phyloP scores from a whole-genome alignment of 2,113 vertebrate genomes.

The Telmatochromis brachygnathus region DNA sequence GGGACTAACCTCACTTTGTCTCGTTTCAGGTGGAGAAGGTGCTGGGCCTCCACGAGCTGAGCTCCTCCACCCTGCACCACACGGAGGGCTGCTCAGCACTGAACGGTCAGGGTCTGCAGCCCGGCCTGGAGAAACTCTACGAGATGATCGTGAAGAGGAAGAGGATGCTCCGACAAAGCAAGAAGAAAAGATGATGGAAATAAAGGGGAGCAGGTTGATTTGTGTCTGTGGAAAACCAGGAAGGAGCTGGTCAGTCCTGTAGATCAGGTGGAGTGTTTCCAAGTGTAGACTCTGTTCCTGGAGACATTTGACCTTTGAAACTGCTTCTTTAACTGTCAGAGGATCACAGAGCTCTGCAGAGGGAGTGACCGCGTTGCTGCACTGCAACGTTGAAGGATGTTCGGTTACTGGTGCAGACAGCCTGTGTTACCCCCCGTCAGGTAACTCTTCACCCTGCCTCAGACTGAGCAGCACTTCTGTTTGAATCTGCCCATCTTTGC shows the following conservation, averaged over 20 bases:
- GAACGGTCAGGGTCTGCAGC: constrained; percentile 73
- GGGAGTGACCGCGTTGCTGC: neutral
- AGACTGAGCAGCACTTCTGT: neutral
- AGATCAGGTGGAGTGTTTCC: neutral
- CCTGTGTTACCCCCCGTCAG: neutral
- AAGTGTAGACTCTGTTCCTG: neutral
- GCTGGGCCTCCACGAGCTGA: constrained; percentile 70
- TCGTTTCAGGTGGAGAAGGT: constrained; percentile 69
- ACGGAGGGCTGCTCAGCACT: constrained; percentile 76
- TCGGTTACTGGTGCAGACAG: neutral
- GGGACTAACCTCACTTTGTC: neutral
- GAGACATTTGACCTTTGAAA: neutral
- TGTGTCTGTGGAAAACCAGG: neutral
- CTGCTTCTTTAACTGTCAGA: neutral
- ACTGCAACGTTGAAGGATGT: neutral
- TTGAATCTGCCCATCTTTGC: neutral
- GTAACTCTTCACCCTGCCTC: neutral
- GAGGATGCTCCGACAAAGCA: constrained; percentile 68
- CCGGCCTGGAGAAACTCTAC: constrained; percentile 73
- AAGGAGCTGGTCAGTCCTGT: neutral
- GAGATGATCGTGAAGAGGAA: constrained; percentile 79
- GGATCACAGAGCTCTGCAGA: neutral
- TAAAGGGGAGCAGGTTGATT: neutral
- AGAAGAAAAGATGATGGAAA: constrained; percentile 70
- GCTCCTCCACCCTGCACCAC: constrained; percentile 64